These are phyloP conservation scores for Mimumesa dahlbomi DNA, from an alignment of 2,888 invertebrate species.

Conservation along the genomic window DNA sequence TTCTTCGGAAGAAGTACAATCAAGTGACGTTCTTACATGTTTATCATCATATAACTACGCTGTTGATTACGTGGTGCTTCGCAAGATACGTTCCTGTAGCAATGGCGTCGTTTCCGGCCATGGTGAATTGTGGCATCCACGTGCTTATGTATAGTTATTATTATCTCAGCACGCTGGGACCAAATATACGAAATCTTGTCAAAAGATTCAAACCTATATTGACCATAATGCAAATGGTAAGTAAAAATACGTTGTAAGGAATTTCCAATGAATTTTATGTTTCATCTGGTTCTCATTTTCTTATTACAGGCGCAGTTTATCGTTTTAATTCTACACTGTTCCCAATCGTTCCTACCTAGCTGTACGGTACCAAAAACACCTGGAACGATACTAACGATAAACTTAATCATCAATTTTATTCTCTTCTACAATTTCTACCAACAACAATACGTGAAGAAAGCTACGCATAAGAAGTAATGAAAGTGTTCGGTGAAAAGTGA, in stretches of 20 bases:
- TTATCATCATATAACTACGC: constrained; percentile 86
- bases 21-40: constrained; percentile 81
- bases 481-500: no score
- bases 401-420: constrained; percentile 83
- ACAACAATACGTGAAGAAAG: constrained; percentile 79
- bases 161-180: constrained; percentile 82
- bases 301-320: constrained; percentile 38
- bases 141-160: constrained; percentile 89
- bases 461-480: no score
- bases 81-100: constrained; percentile 85
- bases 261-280: background rate
- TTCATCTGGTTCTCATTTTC: no score
- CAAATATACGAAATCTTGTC: background rate
- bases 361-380: constrained; percentile 48
- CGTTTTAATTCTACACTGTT: rapidly evolving
- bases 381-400: constrained; percentile 64
- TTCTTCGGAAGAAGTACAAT: constrained; percentile 85
- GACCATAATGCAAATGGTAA: constrained; percentile 85
- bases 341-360: background rate
- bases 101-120: constrained; percentile 82
- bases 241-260: constrained; percentile 57
- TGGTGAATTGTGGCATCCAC: constrained; percentile 86
- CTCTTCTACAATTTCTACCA: constrained; percentile 87
- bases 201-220: constrained; percentile 82
- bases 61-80: constrained; percentile 83